Evolutionary conservation across 2,888 invertebrate species (phyloP), one percentile per base, ranked within the genome.

Genomic region (Mythimna ferrago): DNA sequence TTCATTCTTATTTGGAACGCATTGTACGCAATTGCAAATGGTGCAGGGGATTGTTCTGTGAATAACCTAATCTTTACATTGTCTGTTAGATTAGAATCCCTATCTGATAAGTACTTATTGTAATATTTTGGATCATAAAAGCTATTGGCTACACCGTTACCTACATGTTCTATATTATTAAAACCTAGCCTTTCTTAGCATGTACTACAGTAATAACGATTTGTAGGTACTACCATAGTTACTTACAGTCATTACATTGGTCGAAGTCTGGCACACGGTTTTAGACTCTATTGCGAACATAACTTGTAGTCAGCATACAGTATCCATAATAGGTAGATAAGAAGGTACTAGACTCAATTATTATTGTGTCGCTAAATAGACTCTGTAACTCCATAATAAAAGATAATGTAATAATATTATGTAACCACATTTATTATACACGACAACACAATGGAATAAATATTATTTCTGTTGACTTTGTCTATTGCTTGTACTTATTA

Each of bases 311-410:
- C 11, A 19, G n/a, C 32, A n/a, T n/a, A n/a, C n/a, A 11, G 21
- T 56, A 65, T 51, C 26, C 9, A 19, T 32, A 44, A 14, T 44
- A 26, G 7, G 26, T 26, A 26, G 26, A 26, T 26, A 26, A 26
- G 26, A 1, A 26, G 26, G 32, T 32, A 58, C 4, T 9, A 58
- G 51, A 11, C 32, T 61, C 66, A 53, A 62, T 78, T 65, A 67
- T 19, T 72, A 56, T 77, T 66, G 53, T 16, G 26, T n/a, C 53
- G 78, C 57, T 78, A 78, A 57, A 62, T 57, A 56, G 35, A 73
- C 41, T 67, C 19, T 41, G 73, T 44, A 67, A 73, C 26, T 73
- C 19, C 26, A 58, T 51, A 60, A 60, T 26, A 58, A 11, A 48
- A 51, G 78, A 77, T 66, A 54, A 54, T 48, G 53, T 16, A 53